Percentiles rank a stretch among this genome's conserved stretches.
Conservation (phyloP, 2,888 invertebrate species). For the Pocota personata region DNA sequence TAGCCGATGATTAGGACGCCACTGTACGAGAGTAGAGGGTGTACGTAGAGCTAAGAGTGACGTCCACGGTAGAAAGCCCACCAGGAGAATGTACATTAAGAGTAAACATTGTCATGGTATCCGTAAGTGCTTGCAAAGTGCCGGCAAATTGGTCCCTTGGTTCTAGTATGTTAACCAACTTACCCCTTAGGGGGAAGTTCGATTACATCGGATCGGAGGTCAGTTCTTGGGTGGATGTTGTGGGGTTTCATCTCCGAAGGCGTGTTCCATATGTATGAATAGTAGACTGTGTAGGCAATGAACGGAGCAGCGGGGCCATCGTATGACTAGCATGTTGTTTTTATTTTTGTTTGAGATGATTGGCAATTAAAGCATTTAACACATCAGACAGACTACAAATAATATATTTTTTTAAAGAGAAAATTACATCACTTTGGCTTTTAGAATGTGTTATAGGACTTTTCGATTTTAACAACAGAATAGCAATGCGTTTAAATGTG, state of each 20-base stretch:
- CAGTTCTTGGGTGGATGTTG: conserved; percentile 41
- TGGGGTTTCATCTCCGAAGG: conserved; percentile 53
- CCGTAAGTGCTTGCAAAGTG: not conserved
- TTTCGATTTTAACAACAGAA: not conserved
- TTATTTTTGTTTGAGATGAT: not conserved
- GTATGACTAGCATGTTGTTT: conserved; percentile 17
- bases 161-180: not conserved
- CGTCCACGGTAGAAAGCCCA: not conserved
- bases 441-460: not conserved
- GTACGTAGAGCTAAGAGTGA: not conserved
- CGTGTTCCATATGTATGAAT: conserved; percentile 6
- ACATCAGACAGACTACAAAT: not conserved
- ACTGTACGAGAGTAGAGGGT: not conserved
- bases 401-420: not conserved
- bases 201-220: conserved; percentile 53
- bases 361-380: not conserved
- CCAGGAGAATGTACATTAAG: not conserved
- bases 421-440: not conserved
- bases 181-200: conserved; percentile 20
- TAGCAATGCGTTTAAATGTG: not conserved
- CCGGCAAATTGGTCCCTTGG: conserved; percentile 9
- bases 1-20: conserved; percentile 19
- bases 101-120: conserved; percentile 8
- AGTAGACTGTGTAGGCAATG: conserved; percentile 21
- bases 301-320: conserved; percentile 16